Conservation (phyloP, 2,797 vertebrate genomes). For the Pelobates cultripes region DNA sequence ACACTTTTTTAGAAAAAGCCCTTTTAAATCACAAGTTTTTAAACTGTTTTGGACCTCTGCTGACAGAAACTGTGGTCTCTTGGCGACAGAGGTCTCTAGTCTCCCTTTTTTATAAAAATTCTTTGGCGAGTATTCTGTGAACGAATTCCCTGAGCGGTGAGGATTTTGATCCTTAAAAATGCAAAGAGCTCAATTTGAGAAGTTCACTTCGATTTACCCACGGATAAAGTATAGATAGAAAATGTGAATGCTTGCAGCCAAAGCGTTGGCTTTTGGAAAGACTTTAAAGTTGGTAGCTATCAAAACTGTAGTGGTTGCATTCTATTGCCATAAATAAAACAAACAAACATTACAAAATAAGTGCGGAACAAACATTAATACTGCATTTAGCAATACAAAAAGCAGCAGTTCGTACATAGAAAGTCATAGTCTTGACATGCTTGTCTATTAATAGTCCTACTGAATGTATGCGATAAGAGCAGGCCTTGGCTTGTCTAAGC, state of each 20-base stretch:
- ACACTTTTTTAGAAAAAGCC: constrained; percentile 11
- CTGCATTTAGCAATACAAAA: constrained; percentile 3
- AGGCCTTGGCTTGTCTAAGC: too few species aligned
- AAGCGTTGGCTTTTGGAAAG: too few species aligned
- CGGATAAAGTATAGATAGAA: too few species aligned
- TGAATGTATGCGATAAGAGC: too few species aligned
- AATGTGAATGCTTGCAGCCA: too few species aligned
- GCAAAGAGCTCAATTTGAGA: not conserved
- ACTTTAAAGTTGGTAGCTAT: not conserved
- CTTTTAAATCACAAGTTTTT: not conserved
- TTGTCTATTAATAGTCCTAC: too few species aligned
- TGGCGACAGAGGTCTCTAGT: not conserved
- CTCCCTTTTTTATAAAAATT: not conserved
- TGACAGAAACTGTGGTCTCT: too few species aligned
- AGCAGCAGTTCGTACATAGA: not conserved
- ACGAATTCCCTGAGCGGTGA: not conserved
- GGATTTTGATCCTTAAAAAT: not conserved
- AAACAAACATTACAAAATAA: not conserved
- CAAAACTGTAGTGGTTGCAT: constrained; percentile 34
- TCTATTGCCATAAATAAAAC: not conserved
- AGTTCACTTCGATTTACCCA: too few species aligned
- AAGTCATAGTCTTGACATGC: not conserved
- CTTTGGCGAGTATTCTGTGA: not conserved
- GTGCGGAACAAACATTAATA: not conserved
- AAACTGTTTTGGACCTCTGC: too few species aligned